A percentile compares a stretch with the other conserved stretches of the same genome.
Evolutionary conservation across 2,797 vertebrate species (phyloP).

Genomic region (Toxotes lorentzi): DNA sequence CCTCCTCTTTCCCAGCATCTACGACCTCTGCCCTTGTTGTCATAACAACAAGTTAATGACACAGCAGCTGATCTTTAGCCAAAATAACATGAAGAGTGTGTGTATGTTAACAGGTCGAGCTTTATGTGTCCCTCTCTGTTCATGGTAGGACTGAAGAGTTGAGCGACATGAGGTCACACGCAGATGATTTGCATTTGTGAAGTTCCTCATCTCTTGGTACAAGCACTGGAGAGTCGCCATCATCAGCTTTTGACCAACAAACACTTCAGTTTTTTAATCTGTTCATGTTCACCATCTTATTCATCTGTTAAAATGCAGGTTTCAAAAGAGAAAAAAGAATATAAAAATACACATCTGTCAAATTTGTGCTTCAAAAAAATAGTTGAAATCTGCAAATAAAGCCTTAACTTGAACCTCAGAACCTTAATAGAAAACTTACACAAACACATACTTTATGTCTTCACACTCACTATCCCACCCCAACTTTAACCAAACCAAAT

Average conservation of each 20-base stretch:
- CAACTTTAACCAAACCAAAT: background rate
- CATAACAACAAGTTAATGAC: conserved; percentile 76
- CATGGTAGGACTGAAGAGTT: conserved; percentile 8
- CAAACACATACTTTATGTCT: background rate
- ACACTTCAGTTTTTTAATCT: background rate
- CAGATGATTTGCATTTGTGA: conserved; percentile 38
- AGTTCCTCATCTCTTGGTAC: conserved; percentile 21
- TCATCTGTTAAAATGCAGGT: background rate
- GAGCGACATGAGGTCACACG: conserved; percentile 1
- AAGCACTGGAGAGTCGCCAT: background rate
- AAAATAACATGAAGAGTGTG: conserved; percentile 41
- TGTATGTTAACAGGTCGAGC: conserved; percentile 17
- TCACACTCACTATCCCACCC: background rate
- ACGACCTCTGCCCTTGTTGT: conserved; percentile 71
- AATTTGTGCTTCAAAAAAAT: background rate
- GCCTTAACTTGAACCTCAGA: background rate
- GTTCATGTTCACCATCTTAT: background rate
- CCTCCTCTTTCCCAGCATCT: conserved; percentile 41
- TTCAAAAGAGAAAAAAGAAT: no score
- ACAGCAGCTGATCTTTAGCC: conserved; percentile 50
- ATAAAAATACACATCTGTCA: background rate
- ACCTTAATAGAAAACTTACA: background rate
- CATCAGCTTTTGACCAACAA: background rate
- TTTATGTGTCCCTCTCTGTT: conserved; percentile 10
- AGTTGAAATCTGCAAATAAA: background rate